phyloP scores from a whole-genome alignment of 2,888 invertebrate species.

The Glaucopsyche alexis region DNA sequence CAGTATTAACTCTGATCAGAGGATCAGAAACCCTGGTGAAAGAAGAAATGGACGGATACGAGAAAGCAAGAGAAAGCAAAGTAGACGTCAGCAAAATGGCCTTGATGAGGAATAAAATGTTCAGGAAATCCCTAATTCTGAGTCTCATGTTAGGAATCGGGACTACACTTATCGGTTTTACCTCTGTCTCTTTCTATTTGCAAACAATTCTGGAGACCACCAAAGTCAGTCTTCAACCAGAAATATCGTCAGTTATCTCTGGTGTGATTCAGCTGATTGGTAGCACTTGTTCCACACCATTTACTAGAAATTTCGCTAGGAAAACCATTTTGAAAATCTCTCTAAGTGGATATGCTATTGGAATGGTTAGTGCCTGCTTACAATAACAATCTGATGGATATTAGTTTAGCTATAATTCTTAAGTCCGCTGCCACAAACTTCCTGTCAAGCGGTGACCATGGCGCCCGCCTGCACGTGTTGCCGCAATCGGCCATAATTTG shows the following conservation, averaged over 20 bases:
- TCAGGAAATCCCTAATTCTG: constrained; percentile 43
- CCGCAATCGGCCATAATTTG: no score
- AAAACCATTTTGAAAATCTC: constrained; percentile 45
- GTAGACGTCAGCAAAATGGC: constrained; percentile 34
- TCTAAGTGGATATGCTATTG: constrained; percentile 43
- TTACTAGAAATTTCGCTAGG: constrained; percentile 51
- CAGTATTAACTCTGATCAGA: neutral
- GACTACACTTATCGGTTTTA: constrained; percentile 49
- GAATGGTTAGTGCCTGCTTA: constrained; percentile 44
- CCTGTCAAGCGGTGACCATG: no score
- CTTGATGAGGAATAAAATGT: constrained; percentile 41
- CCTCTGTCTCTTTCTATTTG: constrained; percentile 52
- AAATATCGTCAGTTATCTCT: constrained; percentile 51
- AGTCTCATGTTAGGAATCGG: constrained; percentile 40
- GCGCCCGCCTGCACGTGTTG: no score
- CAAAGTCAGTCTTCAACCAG: constrained; percentile 48
- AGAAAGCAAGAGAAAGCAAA: constrained; percentile 33
- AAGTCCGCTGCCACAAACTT: no score
- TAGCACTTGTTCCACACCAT: constrained; percentile 46
- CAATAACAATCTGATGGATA: neutral
- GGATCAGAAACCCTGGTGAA: constrained; percentile 40
- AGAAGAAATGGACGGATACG: constrained; percentile 54
- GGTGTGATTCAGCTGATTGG: constrained; percentile 55
- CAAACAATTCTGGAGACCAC: constrained; percentile 55
- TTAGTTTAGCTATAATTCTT: no score